Conservation (phyloP, 2,888 invertebrate genomes). For the Clivina fossor region DNA sequence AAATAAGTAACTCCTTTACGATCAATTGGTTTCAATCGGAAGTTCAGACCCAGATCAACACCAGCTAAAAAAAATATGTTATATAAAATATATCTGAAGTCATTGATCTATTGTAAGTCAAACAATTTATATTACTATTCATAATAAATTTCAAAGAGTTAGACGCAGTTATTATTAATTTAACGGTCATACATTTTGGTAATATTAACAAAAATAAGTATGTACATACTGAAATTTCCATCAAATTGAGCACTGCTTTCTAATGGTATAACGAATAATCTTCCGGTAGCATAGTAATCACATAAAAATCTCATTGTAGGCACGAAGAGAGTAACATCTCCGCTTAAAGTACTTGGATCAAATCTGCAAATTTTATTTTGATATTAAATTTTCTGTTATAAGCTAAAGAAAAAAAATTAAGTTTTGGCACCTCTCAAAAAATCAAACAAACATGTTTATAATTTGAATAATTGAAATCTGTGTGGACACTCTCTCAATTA, state of each 20-base stretch:
- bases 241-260: constrained; percentile 57
- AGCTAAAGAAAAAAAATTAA: constrained; percentile 8
- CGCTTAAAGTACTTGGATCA: constrained; percentile 14
- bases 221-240: constrained; percentile 59
- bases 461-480: no score
- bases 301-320: constrained; percentile 12
- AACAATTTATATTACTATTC: neutral
- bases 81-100: no score
- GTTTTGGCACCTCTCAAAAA: neutral
- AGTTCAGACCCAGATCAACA: constrained; percentile 53
- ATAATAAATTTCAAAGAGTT: neutral
- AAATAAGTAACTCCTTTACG: constrained; percentile 63
- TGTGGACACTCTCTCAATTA: no score
- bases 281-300: constrained; percentile 59
- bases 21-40: constrained; percentile 62
- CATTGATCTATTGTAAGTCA: neutral
- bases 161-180: constrained; percentile 1
- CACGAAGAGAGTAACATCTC: constrained; percentile 6
- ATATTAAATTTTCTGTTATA: no score
- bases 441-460: no score
- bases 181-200: neutral
- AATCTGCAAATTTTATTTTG: no score
- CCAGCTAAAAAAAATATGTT: constrained; percentile 54
- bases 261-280: constrained; percentile 55
- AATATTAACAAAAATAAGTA: neutral